Evolutionary conservation across 2,797 vertebrate species (phyloP).

Genomic region (Sebastes taczanowskii): DNA sequence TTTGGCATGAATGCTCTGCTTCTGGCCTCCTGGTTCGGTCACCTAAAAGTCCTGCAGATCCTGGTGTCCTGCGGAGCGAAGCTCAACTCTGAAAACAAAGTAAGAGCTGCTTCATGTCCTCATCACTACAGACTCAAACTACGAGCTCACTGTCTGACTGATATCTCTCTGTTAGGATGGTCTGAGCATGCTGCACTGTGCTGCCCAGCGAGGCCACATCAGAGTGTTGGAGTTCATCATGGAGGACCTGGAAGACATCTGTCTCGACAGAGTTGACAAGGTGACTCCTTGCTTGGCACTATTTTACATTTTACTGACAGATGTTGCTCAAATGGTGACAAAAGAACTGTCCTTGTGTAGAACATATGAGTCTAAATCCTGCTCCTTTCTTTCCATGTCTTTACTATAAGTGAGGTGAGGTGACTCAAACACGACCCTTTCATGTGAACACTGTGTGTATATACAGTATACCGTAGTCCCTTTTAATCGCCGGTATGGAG

Average conservation of each 20-base stretch:
- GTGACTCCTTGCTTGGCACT: constrained; percentile 66
- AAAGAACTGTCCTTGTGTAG: not conserved
- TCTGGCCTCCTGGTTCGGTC: constrained; percentile 92
- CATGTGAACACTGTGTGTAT: not conserved
- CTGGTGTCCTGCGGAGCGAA: constrained; percentile 90
- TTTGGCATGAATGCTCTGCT: constrained; percentile 94
- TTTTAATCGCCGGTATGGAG: too few relatives aligned
- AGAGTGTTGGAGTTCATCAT: constrained; percentile 85
- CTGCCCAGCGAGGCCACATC: constrained; percentile 88
- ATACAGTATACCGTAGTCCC: too few relatives aligned
- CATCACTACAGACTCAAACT: not conserved
- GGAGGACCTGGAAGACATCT: constrained; percentile 88
- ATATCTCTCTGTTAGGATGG: constrained; percentile 74
- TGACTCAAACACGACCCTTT: not conserved
- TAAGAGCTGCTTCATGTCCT: constrained; percentile 54
- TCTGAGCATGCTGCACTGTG: constrained; percentile 88
- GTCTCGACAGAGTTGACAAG: constrained; percentile 86
- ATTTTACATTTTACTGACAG: not conserved
- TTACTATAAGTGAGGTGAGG: not conserved
- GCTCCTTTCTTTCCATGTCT: not conserved
- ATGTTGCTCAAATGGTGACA: not conserved
- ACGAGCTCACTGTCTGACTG: not conserved
- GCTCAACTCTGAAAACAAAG: constrained; percentile 87
- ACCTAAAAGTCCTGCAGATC: constrained; percentile 87
- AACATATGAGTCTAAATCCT: not conserved